These are phyloP conservation scores for Heliornis fulica DNA, from an alignment of 2,113 vertebrate species.

Conservation along the genomic window DNA sequence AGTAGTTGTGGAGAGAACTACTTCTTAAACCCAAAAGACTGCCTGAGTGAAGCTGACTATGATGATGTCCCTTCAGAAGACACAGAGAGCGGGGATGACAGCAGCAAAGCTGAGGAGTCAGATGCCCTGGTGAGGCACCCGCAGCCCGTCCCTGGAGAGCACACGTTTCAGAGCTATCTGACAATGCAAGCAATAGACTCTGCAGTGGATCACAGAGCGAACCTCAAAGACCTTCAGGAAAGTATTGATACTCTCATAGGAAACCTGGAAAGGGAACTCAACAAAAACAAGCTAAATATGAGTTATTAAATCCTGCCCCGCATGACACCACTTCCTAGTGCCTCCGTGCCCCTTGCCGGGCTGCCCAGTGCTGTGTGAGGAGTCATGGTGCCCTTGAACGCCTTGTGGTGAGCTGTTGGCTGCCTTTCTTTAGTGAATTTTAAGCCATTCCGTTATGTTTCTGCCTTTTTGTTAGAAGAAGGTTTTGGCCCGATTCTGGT, in stretches of 20 bases:
- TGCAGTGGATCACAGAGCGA: conserved; percentile 79
- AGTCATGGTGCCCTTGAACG: neutral
- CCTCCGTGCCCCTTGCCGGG: neutral
- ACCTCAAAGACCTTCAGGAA: conserved; percentile 96
- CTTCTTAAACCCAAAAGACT: conserved; percentile 68
- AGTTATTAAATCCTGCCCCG: conserved; percentile 74
- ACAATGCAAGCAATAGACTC: conserved; percentile 87
- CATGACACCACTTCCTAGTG: neutral
- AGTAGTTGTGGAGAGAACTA: conserved; percentile 89
- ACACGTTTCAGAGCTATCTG: conserved; percentile 84
- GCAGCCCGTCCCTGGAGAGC: conserved; percentile 70
- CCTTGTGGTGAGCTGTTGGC: neutral
- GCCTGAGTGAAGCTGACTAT: conserved; percentile 83
- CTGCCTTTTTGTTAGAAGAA: conserved; percentile 74
- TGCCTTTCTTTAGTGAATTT: neutral
- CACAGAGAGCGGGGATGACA: conserved; percentile 65
- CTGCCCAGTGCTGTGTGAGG: neutral
- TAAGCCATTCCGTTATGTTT: conserved; percentile 24
- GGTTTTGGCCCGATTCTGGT: conserved; percentile 24
- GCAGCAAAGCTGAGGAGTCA: conserved; percentile 37
- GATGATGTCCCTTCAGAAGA: conserved; percentile 86
- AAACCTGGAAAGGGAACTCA: conserved; percentile 95
- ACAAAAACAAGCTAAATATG: conserved; percentile 91
- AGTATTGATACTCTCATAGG: conserved; percentile 96
- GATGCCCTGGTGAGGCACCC: conserved; percentile 20